Evolutionary conservation across 1,140 invertebrate species (phyloP), one percentile per base, ranked within the genome.

Genomic region (Pseudomyrmex pallidus): DNA sequence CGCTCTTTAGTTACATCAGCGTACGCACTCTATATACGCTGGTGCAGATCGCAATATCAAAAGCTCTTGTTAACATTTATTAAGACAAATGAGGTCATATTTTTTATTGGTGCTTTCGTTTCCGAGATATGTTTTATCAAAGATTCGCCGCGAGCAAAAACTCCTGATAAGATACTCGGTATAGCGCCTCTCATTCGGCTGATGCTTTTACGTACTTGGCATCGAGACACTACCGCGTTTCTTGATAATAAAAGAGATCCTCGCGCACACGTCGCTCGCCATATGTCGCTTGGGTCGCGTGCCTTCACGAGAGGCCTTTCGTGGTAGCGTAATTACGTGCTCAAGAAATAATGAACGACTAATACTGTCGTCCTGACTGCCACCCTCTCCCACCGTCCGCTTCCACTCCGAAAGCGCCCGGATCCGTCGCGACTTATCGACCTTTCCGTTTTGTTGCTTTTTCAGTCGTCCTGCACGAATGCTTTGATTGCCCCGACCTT

Each of bases 231-330:
- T 17, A 35, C 35, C 35, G 35, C 35, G 35, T 35, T 35, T 35
- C 35, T 52, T 70, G 70, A 78, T 57, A 64, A 25, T 25, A 25
- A 25, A 25, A 76, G 15, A 62, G 61, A 87, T 87, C 68, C 66
- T 74, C 73, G 80, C 80, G 59, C 46, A 59, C 86, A 50, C 74
- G 64, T 83, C 84, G 86, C 68, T 85, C 73, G 89, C 91, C 92
- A 93, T 92, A 93, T 93, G 92, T 92, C 89, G 89, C 86, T 64
- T 78, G 72, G 91, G 92, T 93, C 92, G 92, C 92, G 92, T 93
- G 92, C 90, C 91, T 91, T 85, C 84, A 92, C 89, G 87, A 90
- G 89, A 89, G 90, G 85, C 86, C 88, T 90, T 90, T 91, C 84
- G 86, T 91, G 76, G 87, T 57, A 82, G 63, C 54, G 88, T 89